A percentile compares a stretch with the other conserved stretches of the same genome.
phyloP scores from a whole-genome alignment of 2,888 invertebrate genomes.

The Coelopa pilipes region DNA sequence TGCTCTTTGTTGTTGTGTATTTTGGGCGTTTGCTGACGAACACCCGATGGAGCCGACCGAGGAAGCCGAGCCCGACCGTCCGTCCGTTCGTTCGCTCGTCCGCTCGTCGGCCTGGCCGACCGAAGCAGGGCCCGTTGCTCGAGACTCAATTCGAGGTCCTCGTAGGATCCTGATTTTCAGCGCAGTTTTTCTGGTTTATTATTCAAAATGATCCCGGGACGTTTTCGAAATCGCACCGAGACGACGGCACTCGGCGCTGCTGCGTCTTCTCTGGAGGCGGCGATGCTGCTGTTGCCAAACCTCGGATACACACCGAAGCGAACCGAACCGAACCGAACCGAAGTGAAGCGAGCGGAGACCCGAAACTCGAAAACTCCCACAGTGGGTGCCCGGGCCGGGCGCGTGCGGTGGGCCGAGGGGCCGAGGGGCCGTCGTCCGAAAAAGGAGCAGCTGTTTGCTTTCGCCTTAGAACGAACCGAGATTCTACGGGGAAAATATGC shows the following conservation, averaged over 20 bases:
- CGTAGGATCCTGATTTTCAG: background rate
- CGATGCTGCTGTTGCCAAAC: background rate
- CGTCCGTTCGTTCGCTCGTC: background rate
- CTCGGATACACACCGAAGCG: slow-evolving; percentile 24
- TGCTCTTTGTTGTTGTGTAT: slow-evolving; percentile 19
- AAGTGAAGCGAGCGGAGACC: background rate
- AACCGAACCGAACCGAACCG: too few relatives aligned
- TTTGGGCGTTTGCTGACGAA: slow-evolving; percentile 28
- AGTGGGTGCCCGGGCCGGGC: background rate
- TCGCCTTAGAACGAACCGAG: slow-evolving; percentile 29
- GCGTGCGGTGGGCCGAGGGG: slow-evolving; percentile 4
- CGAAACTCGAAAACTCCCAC: slow-evolving; percentile 20
- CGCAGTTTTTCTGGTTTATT: background rate
- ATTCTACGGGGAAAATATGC: slow-evolving; percentile 1
- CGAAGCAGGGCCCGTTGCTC: background rate
- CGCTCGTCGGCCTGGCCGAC: background rate
- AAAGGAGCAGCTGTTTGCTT: slow-evolving; percentile 43
- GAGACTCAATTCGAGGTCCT: background rate
- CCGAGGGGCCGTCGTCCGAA: background rate
- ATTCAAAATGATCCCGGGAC: background rate
- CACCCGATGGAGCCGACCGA: background rate
- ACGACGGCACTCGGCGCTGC: background rate
- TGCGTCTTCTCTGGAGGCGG: background rate
- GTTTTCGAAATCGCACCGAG: background rate
- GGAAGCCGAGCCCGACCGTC: too few relatives aligned